Evolutionary conservation across 2,888 invertebrate species (phyloP).

Genomic region (Brachypalpus laphriformis): DNA sequence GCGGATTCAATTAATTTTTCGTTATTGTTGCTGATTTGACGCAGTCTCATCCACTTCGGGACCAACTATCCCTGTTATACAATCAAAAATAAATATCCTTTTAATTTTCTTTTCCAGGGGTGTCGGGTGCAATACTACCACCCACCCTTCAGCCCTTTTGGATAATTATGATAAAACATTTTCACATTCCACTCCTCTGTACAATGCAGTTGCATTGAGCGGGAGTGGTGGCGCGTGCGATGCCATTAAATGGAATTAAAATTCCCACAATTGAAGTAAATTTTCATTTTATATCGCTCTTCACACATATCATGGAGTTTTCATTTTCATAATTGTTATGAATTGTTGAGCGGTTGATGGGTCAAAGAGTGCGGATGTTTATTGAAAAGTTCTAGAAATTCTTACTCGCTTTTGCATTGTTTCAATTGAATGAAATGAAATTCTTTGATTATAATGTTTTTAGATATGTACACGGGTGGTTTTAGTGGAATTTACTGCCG

Average conservation of each 20-base stretch:
- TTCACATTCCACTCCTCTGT: background rate
- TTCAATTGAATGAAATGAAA: background rate
- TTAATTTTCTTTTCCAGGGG: background rate
- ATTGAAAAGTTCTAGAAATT: background rate
- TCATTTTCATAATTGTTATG: background rate
- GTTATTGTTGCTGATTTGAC: background rate
- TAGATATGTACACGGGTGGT: background rate
- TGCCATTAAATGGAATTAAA: conserved; percentile 15
- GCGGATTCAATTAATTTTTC: conserved; percentile 9
- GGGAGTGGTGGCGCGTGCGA: background rate
- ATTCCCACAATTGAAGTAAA: conserved; percentile 7
- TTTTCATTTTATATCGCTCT: background rate
- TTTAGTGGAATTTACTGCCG: background rate
- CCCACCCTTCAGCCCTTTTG: background rate
- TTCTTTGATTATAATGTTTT: background rate
- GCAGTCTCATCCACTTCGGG: background rate
- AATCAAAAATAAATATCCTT: conserved; percentile 17
- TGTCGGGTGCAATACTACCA: background rate
- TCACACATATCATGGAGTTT: background rate
- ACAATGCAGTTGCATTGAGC: no score
- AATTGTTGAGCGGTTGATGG: background rate
- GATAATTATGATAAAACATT: conserved; percentile 17
- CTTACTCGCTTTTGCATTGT: background rate
- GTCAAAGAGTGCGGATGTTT: background rate
- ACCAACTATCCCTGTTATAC: background rate